Percentiles rank a stretch among this genome's conserved stretches.
Evolutionary conservation across 1,140 invertebrate species (phyloP).

Genomic region (Diorhabda sublineata): DNA sequence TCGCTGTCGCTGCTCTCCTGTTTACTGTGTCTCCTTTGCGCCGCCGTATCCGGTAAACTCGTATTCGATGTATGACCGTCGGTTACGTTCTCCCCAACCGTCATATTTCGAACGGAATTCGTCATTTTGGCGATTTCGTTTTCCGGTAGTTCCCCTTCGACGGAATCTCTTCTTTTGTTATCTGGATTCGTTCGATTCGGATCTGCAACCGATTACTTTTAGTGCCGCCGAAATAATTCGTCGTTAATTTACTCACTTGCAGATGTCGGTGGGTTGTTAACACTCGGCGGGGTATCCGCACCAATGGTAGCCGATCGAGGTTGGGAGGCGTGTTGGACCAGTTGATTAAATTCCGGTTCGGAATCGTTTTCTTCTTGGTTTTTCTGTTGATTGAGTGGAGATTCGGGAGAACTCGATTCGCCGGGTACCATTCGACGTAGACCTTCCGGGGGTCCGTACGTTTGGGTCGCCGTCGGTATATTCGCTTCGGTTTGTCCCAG

Average conservation of each 20-base stretch:
- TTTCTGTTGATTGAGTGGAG: constrained; percentile 19
- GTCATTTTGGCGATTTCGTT: constrained; percentile 28
- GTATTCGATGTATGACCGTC: constrained; percentile 31
- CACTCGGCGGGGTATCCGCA: constrained; percentile 42
- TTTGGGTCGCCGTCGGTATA: not conserved
- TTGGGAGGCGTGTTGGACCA: constrained; percentile 24
- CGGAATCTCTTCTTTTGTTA: constrained; percentile 38
- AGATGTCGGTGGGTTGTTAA: constrained; percentile 6
- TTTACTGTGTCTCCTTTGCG: constrained; percentile 25
- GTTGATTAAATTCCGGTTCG: constrained; percentile 34
- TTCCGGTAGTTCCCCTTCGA: constrained; percentile 30
- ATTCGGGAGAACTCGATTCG: constrained; percentile 46
- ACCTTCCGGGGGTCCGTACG: constrained; percentile 52
- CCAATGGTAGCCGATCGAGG: constrained; percentile 42
- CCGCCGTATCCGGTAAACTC: constrained; percentile 19
- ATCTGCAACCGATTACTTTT: constrained; percentile 29
- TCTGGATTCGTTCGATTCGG: not conserved
- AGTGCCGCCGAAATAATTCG: constrained; percentile 3
- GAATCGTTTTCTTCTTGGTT: constrained; percentile 37
- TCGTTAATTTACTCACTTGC: not conserved
- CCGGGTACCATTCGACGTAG: constrained; percentile 58
- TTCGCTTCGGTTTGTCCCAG: constrained; percentile 39
- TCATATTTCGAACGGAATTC: constrained; percentile 36
- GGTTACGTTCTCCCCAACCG: constrained; percentile 38
- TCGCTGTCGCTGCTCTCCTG: constrained; percentile 44